Base-by-base conservation (phyloP, 1,140 invertebrate genomes). In the Drosophila arawakana region DNA sequence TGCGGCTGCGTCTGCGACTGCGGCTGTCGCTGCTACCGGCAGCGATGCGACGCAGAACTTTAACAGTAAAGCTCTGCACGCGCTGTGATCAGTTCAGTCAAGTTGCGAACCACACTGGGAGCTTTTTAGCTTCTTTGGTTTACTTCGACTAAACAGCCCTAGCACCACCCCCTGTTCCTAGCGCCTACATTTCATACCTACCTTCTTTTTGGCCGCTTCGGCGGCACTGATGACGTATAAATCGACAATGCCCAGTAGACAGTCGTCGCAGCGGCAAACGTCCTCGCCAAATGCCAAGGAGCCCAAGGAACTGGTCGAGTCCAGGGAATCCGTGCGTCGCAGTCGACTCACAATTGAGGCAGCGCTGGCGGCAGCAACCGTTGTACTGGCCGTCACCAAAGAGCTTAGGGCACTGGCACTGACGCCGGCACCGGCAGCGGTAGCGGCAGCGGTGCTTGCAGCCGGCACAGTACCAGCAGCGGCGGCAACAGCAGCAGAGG, bases 251-350 rank as follows among this genome's bases (percentile, higher is more conserved):
- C 96, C 96, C 67, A 97, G 93, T 39, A 97, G 92, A 74, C 96
- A 97, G 92, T 97, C 96, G 89, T 97, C 96, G 91, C 96, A 97
- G 35, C 95, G 93, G 91, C 96, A 97, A 50, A 96, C 94, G 78
- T 97, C 96, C 84, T 95, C 96, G 37, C 94, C 93, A 1, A 93
- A 76, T 10, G 94, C 93, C 44, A 94, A 78, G 3, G 96, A 96
- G 63, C 95, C 95, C 62, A 96, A 94, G 78, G 96, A 96, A 79
- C 95, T 95, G 73, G 95, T 95, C 67, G 96, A 96, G 91, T 97
- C 96, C 91, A 96, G 93, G 18, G 96, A 97, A 81, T 97, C 95
- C 3, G 95, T 96, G 69, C 96, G 93, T 8, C 96, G 92, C 65
- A 97, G 92, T 41, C 84, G 88, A 88, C 80, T 83, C 30, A 84